Base-by-base conservation (phyloP, 2,888 invertebrate genomes). In the Mayetiola destructor region DNA sequence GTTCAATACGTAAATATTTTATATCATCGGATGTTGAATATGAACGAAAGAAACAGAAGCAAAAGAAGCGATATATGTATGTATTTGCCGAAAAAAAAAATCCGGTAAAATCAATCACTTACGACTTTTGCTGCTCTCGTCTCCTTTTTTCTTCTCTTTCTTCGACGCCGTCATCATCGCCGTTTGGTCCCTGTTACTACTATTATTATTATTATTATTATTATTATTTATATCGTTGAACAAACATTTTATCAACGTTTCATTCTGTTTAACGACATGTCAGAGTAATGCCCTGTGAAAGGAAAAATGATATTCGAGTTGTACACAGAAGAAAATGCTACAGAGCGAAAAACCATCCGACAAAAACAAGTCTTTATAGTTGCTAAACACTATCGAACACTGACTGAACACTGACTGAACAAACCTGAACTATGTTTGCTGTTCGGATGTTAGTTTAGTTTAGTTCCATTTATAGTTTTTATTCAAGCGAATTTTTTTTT, bases 91-190 rank as follows among this genome's bases (percentile, higher is more conserved):
- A 37, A 37, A 23, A 55, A 27, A 37, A 37, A 23, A 55, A 27
- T 37, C 55, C 55, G 23, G 55, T 23, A 55, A 55, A 55, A 55
- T 55, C 55, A 55, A 55, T 55, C 55, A 55, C 37, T 55, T 55
- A 37, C 27, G 23, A 18, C n/a, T 4, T 4, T 4, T 16, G 37
- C 39, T 48, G n/a, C 16, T n/a, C n/a, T n/a, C n/a, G n/a, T n/a
- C n/a, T n/a, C n/a, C n/a, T n/a, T n/a, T n/a, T n/a, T n/a, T n/a
- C n/a, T n/a, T n/a, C n/a, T n/a, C n/a, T n/a, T n/a, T n/a, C n/a
- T n/a, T n/a, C n/a, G n/a, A 18, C 48, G 29, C 12, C 23, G 40
- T 40, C 40, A 14, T 21, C 23, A 37, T 37, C 37, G 4, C n/a
- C n/a, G 9, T 12, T 37, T 37, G 9, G 37, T 12, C 14, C n/a